Base-by-base conservation (phyloP, 1,140 invertebrate genomes). In the Halesus radiatus region DNA sequence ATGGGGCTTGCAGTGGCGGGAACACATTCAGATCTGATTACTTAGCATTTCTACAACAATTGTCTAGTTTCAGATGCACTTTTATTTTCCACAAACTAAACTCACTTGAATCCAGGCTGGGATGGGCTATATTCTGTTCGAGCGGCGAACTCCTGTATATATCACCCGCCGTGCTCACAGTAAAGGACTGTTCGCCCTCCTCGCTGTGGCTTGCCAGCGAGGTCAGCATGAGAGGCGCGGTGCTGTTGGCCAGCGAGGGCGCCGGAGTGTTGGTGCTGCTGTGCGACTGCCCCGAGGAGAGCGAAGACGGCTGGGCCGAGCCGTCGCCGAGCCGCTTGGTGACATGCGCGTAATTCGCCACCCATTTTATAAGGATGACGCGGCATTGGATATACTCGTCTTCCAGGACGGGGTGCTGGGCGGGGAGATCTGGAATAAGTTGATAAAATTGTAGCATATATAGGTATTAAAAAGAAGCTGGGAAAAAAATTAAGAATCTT, bases 331-430 rank as follows among this genome's bases (percentile, higher is more conserved):
- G 85, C 76, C 92, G 92, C 86, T 92, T 93, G 79, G 91, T 91
- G 58, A 94, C 92, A 85, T 97, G 95, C 2, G 95, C 95, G 84
- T 95, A 97, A 84, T 92, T 95, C 0, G 96, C 94, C 0, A 98
- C 90, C 96, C 96, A 98, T 88, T 96, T 96, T 53, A 98, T 95
- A 10, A 98, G 90, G 22, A 93, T 93, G 29, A 97, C 96, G 85
- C 96, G 92, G 84, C 94, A 96, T 81, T 95, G 84, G 37, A 93
- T 87, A 87, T 92, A 92, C 90, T 94, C 92, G 88, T 91, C 93
- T 84, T 95, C 91, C 83, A 92, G 66, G 66, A 89, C 88, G 62
- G 87, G 88, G 77, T 90, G 88, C 79, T 89, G 89, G 13, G 91
- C 88, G 68, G 92, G 92, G 78, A 93, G 86, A 84, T 92, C 91